Evolutionary conservation across 1,140 invertebrate species (phyloP), one percentile per base, ranked within the genome.

Genomic region (Episyrphus balteatus): DNA sequence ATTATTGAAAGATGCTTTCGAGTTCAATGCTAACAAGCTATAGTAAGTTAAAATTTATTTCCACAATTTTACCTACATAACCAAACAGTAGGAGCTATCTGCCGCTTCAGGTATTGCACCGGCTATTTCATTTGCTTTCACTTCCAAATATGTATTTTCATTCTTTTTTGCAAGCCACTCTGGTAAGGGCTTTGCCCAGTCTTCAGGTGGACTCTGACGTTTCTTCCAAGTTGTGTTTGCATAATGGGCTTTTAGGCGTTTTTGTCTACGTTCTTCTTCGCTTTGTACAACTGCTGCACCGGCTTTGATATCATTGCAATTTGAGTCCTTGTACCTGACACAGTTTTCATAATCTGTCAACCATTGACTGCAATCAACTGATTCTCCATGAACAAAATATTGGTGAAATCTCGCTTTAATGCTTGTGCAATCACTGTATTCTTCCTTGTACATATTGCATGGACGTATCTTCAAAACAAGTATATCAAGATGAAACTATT

Each of bases 121-220:
- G 59, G 71, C 77, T 5, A 81, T 55, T 69, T 84, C 76, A 53
- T 77, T 70, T 36, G 74, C 73, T 72, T 81, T 84, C 3, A 72
- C 12, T 51, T 75, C 71, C 42, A 89, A 71, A 68, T 76, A 87
- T 11, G 81, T 76, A 47, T 76, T 72, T 54, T 82, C 71, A 51
- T 82, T 76, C 56, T 77, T 70, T 54, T 86, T 76, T 17, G 69
- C 55, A 59, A 88, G 70, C 76, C 80, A 82, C 18, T 84, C 77
- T 7, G 88, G 88, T 50, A 92, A 62, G 5, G 84, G 84, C 48
- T 72, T 73, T 51, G 80, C 77, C 88, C 88, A 93, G 61, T 89
- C 80, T 49, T 69, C 59, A 6, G 88, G 88, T 8, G 88, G 88
- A 46, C 70, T 53, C n/a, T 75, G 71, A 42, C 89, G 72, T 58